A percentile compares a stretch with the other conserved stretches of the same genome.
Conservation (phyloP, 1,140 invertebrate species). For the Cydia fagiglandana region DNA sequence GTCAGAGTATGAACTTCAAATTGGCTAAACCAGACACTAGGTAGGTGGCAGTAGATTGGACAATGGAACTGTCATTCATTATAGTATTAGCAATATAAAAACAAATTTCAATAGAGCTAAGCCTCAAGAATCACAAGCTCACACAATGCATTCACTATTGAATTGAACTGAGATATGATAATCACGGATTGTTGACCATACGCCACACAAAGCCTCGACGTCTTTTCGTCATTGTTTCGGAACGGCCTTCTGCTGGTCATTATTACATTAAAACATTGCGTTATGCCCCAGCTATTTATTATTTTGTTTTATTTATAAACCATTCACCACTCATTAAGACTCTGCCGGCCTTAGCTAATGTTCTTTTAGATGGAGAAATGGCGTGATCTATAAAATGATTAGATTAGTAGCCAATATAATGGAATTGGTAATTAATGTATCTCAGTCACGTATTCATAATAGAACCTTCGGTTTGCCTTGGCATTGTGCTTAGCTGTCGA, state of each 20-base stretch:
- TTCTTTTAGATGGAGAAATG: slow-evolving; percentile 12
- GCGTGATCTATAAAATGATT: slow-evolving; percentile 20
- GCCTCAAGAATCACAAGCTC: not conserved
- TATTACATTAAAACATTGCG: not conserved
- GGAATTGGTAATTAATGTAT: slow-evolving; percentile 11
- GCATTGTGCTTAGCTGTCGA: slow-evolving; percentile 20
- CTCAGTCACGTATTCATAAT: not conserved
- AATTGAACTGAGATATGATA: not conserved
- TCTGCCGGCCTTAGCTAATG: not conserved
- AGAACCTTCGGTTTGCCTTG: slow-evolving; percentile 18
- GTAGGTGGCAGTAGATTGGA: too few relatives aligned
- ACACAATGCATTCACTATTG: slow-evolving; percentile 8
- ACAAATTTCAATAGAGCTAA: not conserved
- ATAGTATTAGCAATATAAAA: not conserved
- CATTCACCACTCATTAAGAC: slow-evolving; percentile 11
- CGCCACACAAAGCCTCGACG: not conserved
- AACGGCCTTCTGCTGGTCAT: slow-evolving; percentile 7
- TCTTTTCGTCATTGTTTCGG: not conserved
- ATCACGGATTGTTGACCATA: not conserved
- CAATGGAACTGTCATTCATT: too few relatives aligned
- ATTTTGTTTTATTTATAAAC: not conserved
- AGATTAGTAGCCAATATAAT: slow-evolving; percentile 4
- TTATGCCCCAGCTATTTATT: not conserved
- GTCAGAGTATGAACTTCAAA: too few relatives aligned
- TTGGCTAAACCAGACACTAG: too few relatives aligned